Percentiles rank a stretch among this genome's conserved stretches.
Conservation (phyloP, 2,113 vertebrate species). For the Sceloporus tristichus region DNA sequence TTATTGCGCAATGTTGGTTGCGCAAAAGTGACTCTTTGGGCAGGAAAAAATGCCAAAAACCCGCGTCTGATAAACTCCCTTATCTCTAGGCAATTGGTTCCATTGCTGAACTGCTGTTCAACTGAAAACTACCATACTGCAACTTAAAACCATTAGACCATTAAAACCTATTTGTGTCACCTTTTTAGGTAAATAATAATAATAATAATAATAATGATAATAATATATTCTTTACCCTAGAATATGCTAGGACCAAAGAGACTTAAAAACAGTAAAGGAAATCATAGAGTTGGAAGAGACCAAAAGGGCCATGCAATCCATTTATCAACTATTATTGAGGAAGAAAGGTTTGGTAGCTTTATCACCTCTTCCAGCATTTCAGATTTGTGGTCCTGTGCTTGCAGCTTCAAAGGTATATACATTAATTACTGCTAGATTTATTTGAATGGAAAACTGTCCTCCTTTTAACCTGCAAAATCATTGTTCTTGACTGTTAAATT, state of each 20-base stretch:
- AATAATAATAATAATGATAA: background rate
- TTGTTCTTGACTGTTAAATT: background rate
- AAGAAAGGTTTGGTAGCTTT: background rate
- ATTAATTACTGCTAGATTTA: background rate
- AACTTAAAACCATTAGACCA: too few relatives aligned
- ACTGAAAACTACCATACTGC: too few relatives aligned
- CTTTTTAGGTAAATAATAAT: too few relatives aligned
- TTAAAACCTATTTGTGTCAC: too few relatives aligned
- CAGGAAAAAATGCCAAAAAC: too few relatives aligned
- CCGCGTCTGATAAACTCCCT: too few relatives aligned
- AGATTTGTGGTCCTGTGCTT: too few relatives aligned
- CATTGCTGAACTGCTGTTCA: too few relatives aligned
- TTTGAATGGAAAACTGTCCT: background rate
- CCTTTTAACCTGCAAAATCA: background rate
- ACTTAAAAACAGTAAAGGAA: background rate
- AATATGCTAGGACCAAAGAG: background rate
- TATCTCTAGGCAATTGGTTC: too few relatives aligned
- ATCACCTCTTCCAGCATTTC: background rate
- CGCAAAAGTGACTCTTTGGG: too few relatives aligned
- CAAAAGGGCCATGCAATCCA: too few relatives aligned
- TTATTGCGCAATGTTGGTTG: too few relatives aligned
- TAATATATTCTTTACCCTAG: background rate
- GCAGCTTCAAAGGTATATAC: background rate
- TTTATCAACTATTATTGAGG: background rate
- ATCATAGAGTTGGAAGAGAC: background rate